Base-by-base conservation (phyloP, 2,888 invertebrate genomes). In the Deilephila elpenor region DNA sequence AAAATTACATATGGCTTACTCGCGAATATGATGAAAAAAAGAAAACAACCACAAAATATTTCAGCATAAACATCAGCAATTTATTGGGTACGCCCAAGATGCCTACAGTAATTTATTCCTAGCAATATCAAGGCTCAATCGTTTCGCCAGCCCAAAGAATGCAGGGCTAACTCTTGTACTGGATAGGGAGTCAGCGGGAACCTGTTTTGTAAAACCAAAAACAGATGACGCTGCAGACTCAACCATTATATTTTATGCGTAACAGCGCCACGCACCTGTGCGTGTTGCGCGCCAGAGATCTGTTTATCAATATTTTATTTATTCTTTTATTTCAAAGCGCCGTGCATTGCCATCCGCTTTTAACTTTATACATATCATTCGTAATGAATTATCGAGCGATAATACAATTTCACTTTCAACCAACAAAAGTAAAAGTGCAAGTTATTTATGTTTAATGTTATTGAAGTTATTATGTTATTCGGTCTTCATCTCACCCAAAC, bases 101-200 rank as follows among this genome's bases (percentile, higher is more conserved):
- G 20, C 20, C 11, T 20, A 19, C 34, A 19, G 51, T 59, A 87
- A 89, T 88, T 88, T 88, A 89, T 88, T 88, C 85, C 82, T 84
- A 85, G 87, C 80, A 84, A 81, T 89, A 91, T 90, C 89, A 79
- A 82, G 83, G 82, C 82, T 85, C 87, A 87, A 91, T 91, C 91
- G 87, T 84, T 82, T 75, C 77, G 76, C 78, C 74, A 78, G 73
- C 83, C 87, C 72, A 89, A 91, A 86, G 92, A 92, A 91, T 92
- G 91, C 84, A 80, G 88, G 78, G 79, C 80, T 75, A 81, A 82
- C 81, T 81, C 20, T 62, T 34, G 20, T 62, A 83, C 88, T 89
- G 87, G 88, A 88, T 89, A 91, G 89, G 86, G 92, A 89, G 89
- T 92, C 91, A 91, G 86, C 84, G 75, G 74, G 79, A 80, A 93